A percentile compares a stretch with the other conserved stretches of the same genome.
Conservation (phyloP, 2,797 vertebrate species). For the Pitangus sulphuratus region DNA sequence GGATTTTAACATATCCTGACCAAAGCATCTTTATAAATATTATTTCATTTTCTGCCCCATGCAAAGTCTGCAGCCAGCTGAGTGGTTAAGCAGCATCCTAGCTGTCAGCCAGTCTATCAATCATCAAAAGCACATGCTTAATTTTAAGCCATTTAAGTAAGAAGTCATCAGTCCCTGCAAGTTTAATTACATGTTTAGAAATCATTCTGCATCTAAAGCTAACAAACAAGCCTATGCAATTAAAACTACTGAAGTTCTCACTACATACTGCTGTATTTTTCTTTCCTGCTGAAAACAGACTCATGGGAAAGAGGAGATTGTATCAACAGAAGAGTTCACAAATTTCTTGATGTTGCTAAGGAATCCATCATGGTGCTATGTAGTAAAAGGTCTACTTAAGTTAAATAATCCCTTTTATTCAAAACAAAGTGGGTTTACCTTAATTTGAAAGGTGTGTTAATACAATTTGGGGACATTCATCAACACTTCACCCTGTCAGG, state of each 20-base stretch:
- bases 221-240: not conserved
- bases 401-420: not conserved
- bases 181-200: not conserved
- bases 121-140: not conserved
- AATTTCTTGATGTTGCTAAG: not conserved
- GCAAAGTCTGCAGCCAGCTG: not conserved
- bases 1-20: not conserved
- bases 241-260: not conserved
- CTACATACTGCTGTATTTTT: not conserved
- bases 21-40: not conserved
- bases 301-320: not conserved
- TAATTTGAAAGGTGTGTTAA: not conserved
- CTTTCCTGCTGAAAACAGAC: not conserved
- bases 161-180: not conserved
- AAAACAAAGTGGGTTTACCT: not conserved
- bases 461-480: not conserved
- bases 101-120: not conserved
- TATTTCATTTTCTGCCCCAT: not conserved
- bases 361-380: rapidly evolving
- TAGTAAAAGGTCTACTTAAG: not conserved
- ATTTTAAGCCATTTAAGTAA: not conserved
- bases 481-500: not conserved
- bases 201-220: not conserved
- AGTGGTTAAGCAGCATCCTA: not conserved
- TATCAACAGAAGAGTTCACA: not conserved